phyloP scores from a whole-genome alignment of 2,888 invertebrate species.

The Eubasilissa splendida region DNA sequence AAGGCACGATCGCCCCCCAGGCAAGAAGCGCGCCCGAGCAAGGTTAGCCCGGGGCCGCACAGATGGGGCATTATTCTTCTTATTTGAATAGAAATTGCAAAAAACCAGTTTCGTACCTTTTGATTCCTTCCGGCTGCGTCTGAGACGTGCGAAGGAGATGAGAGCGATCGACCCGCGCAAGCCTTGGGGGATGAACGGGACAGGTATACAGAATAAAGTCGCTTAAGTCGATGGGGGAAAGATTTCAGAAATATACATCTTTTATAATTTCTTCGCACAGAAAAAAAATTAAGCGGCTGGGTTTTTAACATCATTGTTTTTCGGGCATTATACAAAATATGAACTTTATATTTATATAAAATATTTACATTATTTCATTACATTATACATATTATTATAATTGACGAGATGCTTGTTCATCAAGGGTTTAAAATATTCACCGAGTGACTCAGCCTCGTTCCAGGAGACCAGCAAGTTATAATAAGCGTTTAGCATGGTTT shows the following conservation, averaged over 20 bases:
- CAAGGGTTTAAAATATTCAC: no score
- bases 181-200: neutral
- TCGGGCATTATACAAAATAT: no score
- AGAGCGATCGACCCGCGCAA: neutral
- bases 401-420: no score
- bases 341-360: no score
- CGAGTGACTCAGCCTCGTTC: no score
- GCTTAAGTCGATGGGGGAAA: constrained; percentile 33
- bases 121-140: constrained; percentile 40
- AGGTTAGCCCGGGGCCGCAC: neutral
- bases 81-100: constrained; percentile 36
- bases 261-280: constrained; percentile 25
- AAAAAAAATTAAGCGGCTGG: neutral
- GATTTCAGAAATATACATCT: constrained; percentile 28
- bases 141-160: constrained; percentile 19
- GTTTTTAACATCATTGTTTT: neutral
- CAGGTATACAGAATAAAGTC: constrained; percentile 23
- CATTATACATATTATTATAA: no score
- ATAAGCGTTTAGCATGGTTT: no score
- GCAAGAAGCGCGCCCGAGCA: neutral
- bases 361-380: no score
- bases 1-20: constrained; percentile 2
- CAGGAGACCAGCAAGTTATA: no score
- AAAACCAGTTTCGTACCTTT: constrained; percentile 33
- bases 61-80: constrained; percentile 32